A percentile compares a stretch with the other conserved stretches of the same genome.
phyloP scores from a whole-genome alignment of 1,140 invertebrate genomes.

The Rhopalosiphum maidis region DNA sequence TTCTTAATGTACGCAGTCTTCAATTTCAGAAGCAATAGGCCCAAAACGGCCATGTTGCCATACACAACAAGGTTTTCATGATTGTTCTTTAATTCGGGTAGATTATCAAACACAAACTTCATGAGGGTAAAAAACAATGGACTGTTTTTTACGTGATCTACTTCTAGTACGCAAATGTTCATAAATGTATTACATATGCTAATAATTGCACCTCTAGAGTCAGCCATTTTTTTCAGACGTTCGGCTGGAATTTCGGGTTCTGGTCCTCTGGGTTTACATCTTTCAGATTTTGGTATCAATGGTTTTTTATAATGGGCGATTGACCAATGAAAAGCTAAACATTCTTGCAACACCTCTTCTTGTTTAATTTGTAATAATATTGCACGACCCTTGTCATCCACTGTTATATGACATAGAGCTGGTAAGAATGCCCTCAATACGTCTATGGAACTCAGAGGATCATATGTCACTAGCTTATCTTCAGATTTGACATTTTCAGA shows the following conservation, averaged over 20 bases:
- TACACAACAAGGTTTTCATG: conserved; percentile 83
- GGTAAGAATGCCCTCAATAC: conserved; percentile 82
- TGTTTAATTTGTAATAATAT: conserved; percentile 80
- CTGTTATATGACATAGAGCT: conserved; percentile 86
- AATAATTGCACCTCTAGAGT: conserved; percentile 81
- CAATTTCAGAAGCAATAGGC: conserved; percentile 83
- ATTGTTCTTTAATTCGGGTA: conserved; percentile 84
- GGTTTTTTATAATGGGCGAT: conserved; percentile 86
- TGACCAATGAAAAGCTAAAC: conserved; percentile 82
- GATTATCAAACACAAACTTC: conserved; percentile 85
- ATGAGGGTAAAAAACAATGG: conserved; percentile 78
- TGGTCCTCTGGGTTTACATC: conserved; percentile 75
- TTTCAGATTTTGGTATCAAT: conserved; percentile 77
- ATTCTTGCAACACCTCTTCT: conserved; percentile 80
- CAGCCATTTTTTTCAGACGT: conserved; percentile 79
- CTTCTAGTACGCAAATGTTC: conserved; percentile 88
- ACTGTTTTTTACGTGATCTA: conserved; percentile 79
- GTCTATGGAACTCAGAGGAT: conserved; percentile 73
- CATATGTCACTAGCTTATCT: conserved; percentile 67
- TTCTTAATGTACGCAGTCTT: conserved; percentile 81
- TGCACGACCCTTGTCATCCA: conserved; percentile 84
- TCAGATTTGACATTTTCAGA: conserved; percentile 68
- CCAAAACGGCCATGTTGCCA: conserved; percentile 83
- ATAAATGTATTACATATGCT: conserved; percentile 90
- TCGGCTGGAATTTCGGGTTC: conserved; percentile 76